These are phyloP conservation scores for Aegypius monachus DNA, from an alignment of 2,113 vertebrate genomes.

Conservation along the genomic window DNA sequence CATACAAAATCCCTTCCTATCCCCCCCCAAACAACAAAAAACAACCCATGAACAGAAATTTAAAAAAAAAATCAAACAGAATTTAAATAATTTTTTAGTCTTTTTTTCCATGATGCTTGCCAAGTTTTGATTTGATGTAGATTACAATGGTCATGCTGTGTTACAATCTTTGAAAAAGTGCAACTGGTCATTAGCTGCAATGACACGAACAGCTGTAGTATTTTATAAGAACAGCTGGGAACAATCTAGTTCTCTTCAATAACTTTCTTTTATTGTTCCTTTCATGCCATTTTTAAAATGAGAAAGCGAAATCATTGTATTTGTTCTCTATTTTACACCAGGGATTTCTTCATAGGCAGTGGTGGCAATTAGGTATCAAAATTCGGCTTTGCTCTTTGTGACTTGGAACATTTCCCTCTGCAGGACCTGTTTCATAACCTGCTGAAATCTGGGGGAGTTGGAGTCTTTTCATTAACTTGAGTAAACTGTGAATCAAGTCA, in stretches of 20 bases:
- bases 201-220: constrained; percentile 49
- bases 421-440: constrained; percentile 24
- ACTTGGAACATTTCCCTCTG: neutral
- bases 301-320: constrained; percentile 15
- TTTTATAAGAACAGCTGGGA: constrained; percentile 56
- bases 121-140: constrained; percentile 6
- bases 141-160: constrained; percentile 49
- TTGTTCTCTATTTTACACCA: constrained; percentile 37
- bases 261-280: constrained; percentile 53
- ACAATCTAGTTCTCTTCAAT: constrained; percentile 48
- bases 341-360: constrained; percentile 27
- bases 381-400: neutral
- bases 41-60: neutral
- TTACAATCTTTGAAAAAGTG: constrained; percentile 32
- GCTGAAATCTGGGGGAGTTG: neutral
- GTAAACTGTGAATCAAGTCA: constrained; percentile 19
- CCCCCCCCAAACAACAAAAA: neutral
- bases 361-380: constrained; percentile 38
- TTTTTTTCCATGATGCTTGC: neutral
- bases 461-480: constrained; percentile 4
- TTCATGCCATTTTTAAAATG: constrained; percentile 43
- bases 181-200: constrained; percentile 47
- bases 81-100: neutral
- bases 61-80: neutral
- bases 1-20: neutral